phyloP scores from a whole-genome alignment of 2,888 invertebrate species.

The Tribolium freemani region DNA sequence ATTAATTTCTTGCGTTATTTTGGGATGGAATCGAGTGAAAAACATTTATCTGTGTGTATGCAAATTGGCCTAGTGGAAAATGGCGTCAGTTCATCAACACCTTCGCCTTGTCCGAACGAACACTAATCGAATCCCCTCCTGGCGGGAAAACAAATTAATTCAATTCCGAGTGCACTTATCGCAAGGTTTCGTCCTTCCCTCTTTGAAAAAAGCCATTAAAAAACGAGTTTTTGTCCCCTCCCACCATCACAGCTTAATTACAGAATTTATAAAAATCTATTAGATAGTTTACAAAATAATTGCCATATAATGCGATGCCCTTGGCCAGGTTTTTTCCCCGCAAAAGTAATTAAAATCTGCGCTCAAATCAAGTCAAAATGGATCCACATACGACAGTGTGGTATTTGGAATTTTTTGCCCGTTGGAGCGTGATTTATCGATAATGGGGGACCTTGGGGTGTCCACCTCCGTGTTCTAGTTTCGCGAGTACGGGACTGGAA shows the following conservation, averaged over 20 bases:
- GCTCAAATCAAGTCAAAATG: background rate
- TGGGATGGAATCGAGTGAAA: slow-evolving; percentile 4
- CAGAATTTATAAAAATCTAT: slow-evolving; percentile 14
- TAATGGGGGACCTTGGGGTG: slow-evolving; percentile 51
- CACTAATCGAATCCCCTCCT: background rate
- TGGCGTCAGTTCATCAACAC: background rate
- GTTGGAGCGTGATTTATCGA: slow-evolving; percentile 40
- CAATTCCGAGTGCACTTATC: slow-evolving; percentile 12
- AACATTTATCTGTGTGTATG: background rate
- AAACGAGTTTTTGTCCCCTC: background rate
- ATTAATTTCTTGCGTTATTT: background rate
- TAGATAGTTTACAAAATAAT: background rate
- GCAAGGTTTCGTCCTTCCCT: slow-evolving; percentile 5
- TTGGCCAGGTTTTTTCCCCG: slow-evolving; percentile 12
- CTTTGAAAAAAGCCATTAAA: background rate
- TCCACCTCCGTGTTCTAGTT: slow-evolving; percentile 53
- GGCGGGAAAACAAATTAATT: slow-evolving; percentile 4
- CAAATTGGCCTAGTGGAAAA: background rate
- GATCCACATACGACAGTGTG: background rate
- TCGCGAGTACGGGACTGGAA: slow-evolving; percentile 33
- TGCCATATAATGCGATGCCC: background rate
- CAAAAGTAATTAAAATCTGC: background rate
- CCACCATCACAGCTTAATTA: background rate
- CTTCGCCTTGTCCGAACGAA: slow-evolving; percentile 1
- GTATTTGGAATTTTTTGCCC: background rate